These are phyloP conservation scores for Agonopterix alstromeriana DNA, from an alignment of 2,888 invertebrate species.

Conservation along the genomic window DNA sequence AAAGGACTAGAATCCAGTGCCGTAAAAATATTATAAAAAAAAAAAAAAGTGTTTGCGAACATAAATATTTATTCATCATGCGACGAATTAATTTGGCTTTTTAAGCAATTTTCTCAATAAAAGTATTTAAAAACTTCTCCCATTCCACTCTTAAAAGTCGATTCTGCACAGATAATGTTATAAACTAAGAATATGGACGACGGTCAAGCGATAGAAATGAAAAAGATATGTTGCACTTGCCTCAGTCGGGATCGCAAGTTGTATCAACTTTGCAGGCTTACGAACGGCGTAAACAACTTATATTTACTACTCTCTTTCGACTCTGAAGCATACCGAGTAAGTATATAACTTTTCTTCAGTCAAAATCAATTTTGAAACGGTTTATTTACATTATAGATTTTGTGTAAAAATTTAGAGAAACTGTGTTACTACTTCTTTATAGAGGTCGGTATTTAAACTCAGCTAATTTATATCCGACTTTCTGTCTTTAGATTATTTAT, in stretches of 20 bases:
- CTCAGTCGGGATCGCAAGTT: conserved; percentile 42
- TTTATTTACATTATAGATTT: background rate
- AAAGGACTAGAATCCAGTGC: too few species aligned
- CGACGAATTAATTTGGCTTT: too few species aligned
- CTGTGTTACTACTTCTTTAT: background rate
- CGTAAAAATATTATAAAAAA: too few species aligned
- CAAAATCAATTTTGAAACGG: too few species aligned
- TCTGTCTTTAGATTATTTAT: too few species aligned
- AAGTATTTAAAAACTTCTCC: too few species aligned
- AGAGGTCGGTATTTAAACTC: background rate
- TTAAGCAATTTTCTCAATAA: too few species aligned
- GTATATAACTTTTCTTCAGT: conserved; percentile 1
- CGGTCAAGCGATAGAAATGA: conserved; percentile 23
- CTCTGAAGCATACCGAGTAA: conserved; percentile 46
- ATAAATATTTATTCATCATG: too few species aligned
- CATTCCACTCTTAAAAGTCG: too few species aligned
- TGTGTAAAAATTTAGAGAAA: background rate
- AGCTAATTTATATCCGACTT: too few species aligned
- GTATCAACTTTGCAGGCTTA: conserved; percentile 35
- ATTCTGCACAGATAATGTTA: too few species aligned
- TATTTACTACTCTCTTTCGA: conserved; percentile 44
- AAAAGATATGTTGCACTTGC: conserved; percentile 50
- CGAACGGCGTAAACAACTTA: conserved; percentile 48
- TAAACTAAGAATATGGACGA: conserved; percentile 28
- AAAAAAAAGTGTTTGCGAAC: too few species aligned